Conservation (phyloP, 2,888 invertebrate genomes). For the Thera britannica region DNA sequence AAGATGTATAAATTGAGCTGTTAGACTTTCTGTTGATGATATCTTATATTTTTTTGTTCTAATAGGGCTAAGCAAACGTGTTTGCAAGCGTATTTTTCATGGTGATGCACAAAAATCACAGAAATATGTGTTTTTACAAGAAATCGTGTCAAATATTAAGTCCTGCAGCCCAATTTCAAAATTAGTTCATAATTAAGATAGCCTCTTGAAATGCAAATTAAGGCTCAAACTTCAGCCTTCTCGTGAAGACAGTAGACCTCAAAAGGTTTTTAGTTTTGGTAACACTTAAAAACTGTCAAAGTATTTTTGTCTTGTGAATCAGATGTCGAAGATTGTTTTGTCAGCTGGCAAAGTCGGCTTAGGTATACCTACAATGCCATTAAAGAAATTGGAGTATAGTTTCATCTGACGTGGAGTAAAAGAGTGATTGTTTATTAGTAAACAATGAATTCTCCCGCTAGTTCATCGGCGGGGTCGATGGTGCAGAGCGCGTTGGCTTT, state of each 20-base stretch:
- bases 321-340: not conserved
- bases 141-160: not conserved
- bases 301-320: not conserved
- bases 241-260: too few species aligned
- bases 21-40: not conserved
- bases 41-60: not conserved
- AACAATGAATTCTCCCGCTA: conserved; percentile 69
- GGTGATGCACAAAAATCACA: not conserved
- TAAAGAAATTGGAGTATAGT: too few species aligned
- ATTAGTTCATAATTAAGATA: not conserved
- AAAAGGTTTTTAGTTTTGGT: not conserved
- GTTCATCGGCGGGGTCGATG: conserved; percentile 57
- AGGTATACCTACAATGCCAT: too few species aligned
- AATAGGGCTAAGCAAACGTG: not conserved
- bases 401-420: too few species aligned
- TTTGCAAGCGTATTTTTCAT: not conserved
- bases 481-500: conserved; percentile 70
- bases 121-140: not conserved
- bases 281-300: not conserved
- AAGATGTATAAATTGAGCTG: conserved; percentile 5
- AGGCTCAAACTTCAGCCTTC: too few species aligned
- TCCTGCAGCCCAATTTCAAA: not conserved
- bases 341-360: too few species aligned
- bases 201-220: too few species aligned
- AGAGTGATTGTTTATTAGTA: conserved; percentile 50